phyloP scores from a whole-genome alignment of 2,113 vertebrate species.

The Aix galericulata region DNA sequence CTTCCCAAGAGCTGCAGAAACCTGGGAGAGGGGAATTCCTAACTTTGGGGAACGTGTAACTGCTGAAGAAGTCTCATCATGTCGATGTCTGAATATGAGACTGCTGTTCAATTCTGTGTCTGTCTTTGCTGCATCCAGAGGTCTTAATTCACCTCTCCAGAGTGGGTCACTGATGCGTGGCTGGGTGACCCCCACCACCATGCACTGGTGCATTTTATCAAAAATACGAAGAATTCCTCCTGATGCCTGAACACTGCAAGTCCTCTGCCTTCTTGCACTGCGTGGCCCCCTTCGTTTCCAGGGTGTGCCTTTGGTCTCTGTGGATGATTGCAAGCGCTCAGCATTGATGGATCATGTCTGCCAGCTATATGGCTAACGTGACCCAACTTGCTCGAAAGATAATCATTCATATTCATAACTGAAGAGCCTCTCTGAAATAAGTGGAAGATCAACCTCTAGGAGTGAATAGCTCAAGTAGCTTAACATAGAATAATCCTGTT shows the following conservation, averaged over 20 bases:
- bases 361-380: fast-evolving
- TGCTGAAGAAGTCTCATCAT: fast-evolving
- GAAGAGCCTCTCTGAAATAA: background rate
- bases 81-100: fast-evolving
- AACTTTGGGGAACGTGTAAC: background rate
- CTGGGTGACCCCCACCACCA: background rate
- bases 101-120: background rate
- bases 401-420: background rate
- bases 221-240: background rate
- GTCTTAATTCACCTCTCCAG: fast-evolving
- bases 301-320: background rate
- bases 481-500: background rate
- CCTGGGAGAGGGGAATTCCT: background rate
- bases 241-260: background rate
- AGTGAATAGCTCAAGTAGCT: background rate
- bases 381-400: background rate
- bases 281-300: background rate
- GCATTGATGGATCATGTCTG: background rate
- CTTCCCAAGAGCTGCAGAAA: background rate
- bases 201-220: background rate
- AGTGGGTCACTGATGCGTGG: fast-evolving
- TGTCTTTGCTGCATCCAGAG: background rate
- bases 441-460: background rate
- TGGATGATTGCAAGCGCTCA: too few species aligned
- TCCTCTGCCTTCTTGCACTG: background rate